Conservation (phyloP, 1,140 invertebrate species). For the Cotesia typhae region DNA sequence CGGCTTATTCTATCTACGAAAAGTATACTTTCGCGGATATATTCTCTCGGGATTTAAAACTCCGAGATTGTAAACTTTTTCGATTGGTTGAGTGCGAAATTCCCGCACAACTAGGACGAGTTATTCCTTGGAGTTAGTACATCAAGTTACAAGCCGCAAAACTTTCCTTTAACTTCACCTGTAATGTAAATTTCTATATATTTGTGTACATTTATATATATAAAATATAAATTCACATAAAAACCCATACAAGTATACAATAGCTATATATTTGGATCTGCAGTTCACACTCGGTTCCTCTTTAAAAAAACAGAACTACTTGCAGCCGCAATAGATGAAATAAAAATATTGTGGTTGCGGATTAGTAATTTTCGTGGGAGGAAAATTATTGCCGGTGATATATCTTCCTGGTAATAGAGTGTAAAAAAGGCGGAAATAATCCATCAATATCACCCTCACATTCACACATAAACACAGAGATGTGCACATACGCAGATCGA, state of each 20-base stretch:
- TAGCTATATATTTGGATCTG: slow-evolving; percentile 5
- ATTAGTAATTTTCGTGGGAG: too few relatives aligned
- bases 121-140: slow-evolving; percentile 31
- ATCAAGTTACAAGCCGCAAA: slow-evolving; percentile 38
- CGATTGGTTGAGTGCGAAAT: slow-evolving; percentile 24
- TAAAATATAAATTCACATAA: not conserved
- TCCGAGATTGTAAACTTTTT: slow-evolving; percentile 33
- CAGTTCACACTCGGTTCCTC: too few relatives aligned
- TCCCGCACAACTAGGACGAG: slow-evolving; percentile 22
- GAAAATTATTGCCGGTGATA: too few relatives aligned
- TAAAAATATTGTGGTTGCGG: too few relatives aligned
- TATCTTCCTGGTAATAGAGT: too few relatives aligned
- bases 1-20: slow-evolving; percentile 4
- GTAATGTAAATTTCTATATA: slow-evolving; percentile 35
- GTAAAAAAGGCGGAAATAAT: too few relatives aligned
- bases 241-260: not conserved
- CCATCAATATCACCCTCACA: too few relatives aligned
- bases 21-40: not conserved
- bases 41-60: slow-evolving; percentile 24
- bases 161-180: slow-evolving; percentile 29
- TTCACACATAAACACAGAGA: too few relatives aligned
- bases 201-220: not conserved
- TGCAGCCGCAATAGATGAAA: too few relatives aligned
- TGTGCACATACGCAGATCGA: too few relatives aligned
- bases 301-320: too few relatives aligned